Base-by-base conservation (phyloP, 2,888 invertebrate genomes). In the Drosophila recens region DNA sequence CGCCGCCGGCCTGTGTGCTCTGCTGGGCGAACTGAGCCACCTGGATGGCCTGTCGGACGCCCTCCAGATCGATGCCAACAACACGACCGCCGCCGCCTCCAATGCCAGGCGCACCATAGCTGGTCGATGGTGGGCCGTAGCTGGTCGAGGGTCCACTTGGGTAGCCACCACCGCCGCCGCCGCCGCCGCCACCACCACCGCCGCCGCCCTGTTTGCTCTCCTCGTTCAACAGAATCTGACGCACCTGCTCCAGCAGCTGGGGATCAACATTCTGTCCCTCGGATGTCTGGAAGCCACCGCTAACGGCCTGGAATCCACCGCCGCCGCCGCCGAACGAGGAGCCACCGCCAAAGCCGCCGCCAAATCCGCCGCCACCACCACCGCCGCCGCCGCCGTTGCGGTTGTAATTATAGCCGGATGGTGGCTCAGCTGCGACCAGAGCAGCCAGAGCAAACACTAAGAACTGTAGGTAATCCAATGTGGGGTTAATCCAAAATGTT, bases 41-140 rank as follows among this genome's bases (percentile, higher is more conserved):
- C 92, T 97, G 97, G 93, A 97, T 96, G 84, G 97, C 97, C 89
- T 97, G 97, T 90, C 96, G 96, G 90, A 97, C 96, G 75, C 96
- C 97, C 89, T 97, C 97, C 76, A 97, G 95, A 93, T 96, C 96
- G 93, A 97, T 95, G 80, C 97, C 97, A 81, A 97, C 96, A 63
- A 97, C 97, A 68, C 92, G 91, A 34, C 92, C 92, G 23, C 91
- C 91, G 27, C 91, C 91, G 27, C 84, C 85, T 9, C 64, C 64
- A 34, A 11, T 40, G 11, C 82, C 46, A 67, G 96, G 96, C 62
- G 93, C 95, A 66, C 95, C 95, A 91, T 96, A 96, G 86, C 94
- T 94, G 67, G 95, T 93, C 43, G 95, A 95, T 57, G 95, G 94
- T 79, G 95, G 93, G 20, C 94, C 94, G 89, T 94, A 92, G 63